Percentiles rank a stretch among this genome's conserved stretches.
phyloP scores from a whole-genome alignment of 1,140 invertebrate species.

The Drosophila kikkawai region DNA sequence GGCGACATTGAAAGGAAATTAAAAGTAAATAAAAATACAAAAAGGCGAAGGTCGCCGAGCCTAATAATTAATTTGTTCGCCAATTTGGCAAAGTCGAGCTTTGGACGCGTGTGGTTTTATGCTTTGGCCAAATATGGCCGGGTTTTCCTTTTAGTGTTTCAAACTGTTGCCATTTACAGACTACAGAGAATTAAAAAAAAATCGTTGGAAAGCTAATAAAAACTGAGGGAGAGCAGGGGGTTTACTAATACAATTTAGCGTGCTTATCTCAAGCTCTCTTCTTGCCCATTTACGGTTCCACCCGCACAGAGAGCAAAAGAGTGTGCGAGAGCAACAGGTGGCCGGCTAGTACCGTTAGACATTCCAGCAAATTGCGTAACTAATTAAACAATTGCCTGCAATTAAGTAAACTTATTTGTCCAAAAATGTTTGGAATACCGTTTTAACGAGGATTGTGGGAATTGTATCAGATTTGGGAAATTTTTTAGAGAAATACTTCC shows the following conservation, averaged over 20 bases:
- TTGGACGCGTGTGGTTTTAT: slow-evolving; percentile 38
- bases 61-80: slow-evolving; percentile 61
- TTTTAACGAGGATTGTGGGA: slow-evolving; percentile 10
- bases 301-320: slow-evolving; percentile 13
- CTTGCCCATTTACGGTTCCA: slow-evolving; percentile 23
- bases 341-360: slow-evolving; percentile 61
- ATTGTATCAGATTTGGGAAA: neutral
- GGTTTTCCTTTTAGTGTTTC: slow-evolving; percentile 52
- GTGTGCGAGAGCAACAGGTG: slow-evolving; percentile 62
- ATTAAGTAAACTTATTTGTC: slow-evolving; percentile 65
- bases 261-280: slow-evolving; percentile 40
- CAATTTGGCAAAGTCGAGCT: slow-evolving; percentile 52
- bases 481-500: neutral
- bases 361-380: slow-evolving; percentile 69
- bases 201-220: neutral
- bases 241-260: slow-evolving; percentile 31
- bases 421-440: slow-evolving; percentile 57
- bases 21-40: slow-evolving; percentile 67
- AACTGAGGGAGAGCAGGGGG: neutral
- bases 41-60: slow-evolving; percentile 52
- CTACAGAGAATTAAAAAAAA: slow-evolving; percentile 8
- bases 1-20: slow-evolving; percentile 81
- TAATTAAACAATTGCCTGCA: slow-evolving; percentile 78
- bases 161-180: slow-evolving; percentile 55
- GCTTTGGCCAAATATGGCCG: slow-evolving; percentile 61